These are phyloP conservation scores for Notoglanidium macrostoma DNA, from an alignment of 2,797 vertebrate genomes.

Conservation along the genomic window DNA sequence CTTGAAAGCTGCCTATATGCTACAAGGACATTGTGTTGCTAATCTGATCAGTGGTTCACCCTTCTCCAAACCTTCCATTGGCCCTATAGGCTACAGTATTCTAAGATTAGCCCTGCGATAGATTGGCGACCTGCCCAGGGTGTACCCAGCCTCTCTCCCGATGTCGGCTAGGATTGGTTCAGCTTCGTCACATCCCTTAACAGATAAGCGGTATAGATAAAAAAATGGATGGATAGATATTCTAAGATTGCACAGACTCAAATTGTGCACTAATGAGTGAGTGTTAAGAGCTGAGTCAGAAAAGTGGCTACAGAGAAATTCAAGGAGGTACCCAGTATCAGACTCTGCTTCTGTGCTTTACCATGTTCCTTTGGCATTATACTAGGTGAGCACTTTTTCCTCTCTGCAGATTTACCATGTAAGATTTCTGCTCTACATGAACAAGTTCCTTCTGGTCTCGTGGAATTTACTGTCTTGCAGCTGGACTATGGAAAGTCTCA, in stretches of 20 bases:
- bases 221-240: not conserved
- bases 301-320: not conserved
- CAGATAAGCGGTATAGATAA: no score
- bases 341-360: not conserved
- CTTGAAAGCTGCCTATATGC: not conserved
- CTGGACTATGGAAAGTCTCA: not conserved
- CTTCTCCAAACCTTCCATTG: not conserved
- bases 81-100: not conserved
- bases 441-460: not conserved
- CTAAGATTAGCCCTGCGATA: not conserved
- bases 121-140: no score
- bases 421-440: not conserved
- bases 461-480: not conserved
- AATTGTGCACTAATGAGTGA: not conserved
- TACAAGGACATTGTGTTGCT: not conserved
- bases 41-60: not conserved
- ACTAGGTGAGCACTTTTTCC: not conserved
- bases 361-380: not conserved
- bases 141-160: no score
- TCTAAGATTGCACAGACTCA: not conserved
- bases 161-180: no score
- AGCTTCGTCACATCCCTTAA: no score
- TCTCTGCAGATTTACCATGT: not conserved
- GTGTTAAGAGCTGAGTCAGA: not conserved
- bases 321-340: not conserved